A percentile compares a stretch with the other conserved stretches of the same genome.
phyloP scores from a whole-genome alignment of 2,113 vertebrate genomes.

The Proteles cristata region DNA sequence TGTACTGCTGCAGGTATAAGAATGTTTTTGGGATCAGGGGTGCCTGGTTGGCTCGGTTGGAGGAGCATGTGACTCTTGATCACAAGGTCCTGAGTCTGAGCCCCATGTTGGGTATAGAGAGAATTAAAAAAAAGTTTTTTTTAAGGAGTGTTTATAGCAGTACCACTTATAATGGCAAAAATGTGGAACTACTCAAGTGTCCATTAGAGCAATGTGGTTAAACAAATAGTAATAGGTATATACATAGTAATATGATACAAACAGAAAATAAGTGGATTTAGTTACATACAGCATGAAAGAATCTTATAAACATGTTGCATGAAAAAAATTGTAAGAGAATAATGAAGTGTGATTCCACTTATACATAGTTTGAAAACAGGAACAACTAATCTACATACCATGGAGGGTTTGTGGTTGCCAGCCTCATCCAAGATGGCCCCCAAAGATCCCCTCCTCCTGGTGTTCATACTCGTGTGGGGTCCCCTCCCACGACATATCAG shows the following conservation, averaged over 20 bases:
- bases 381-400: neutral
- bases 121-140: neutral
- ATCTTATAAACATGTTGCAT: neutral
- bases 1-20: neutral
- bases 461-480: neutral
- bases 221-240: neutral
- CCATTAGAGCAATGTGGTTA: neutral
- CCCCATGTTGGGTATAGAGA: neutral
- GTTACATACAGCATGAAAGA: neutral
- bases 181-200: neutral
- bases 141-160: neutral
- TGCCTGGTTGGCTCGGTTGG: neutral
- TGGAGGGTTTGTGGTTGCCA: neutral
- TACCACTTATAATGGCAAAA: neutral
- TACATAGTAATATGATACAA: neutral
- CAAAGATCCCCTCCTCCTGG: neutral
- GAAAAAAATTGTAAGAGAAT: neutral
- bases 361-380: neutral
- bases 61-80: neutral
- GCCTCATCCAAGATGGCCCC: neutral
- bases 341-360: neutral
- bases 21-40: neutral
- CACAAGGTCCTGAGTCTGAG: neutral
- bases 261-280: constrained; percentile 11
- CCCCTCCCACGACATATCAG: neutral